Evolutionary conservation across 2,888 invertebrate species (phyloP).

Genomic region (Hirtodrosophila alboralis): DNA sequence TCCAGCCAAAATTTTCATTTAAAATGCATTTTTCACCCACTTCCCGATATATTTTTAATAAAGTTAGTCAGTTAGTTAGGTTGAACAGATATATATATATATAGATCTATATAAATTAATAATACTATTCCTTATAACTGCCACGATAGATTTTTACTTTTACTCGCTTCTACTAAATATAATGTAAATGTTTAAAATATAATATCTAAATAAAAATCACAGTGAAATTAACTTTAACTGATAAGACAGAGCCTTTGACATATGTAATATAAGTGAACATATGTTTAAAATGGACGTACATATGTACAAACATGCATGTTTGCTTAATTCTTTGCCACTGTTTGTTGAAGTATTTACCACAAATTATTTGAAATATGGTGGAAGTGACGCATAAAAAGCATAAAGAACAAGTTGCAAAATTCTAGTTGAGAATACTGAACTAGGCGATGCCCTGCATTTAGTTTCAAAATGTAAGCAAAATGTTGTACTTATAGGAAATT

Average conservation of each 20-base stretch:
- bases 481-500: too few relatives aligned
- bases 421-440: neutral
- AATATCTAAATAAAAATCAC: constrained; percentile 9
- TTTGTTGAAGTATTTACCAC: constrained; percentile 67
- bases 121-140: too few relatives aligned
- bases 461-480: too few relatives aligned
- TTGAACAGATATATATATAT: too few relatives aligned
- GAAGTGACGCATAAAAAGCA: constrained; percentile 63
- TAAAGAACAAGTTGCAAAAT: constrained; percentile 27
- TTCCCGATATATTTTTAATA: too few relatives aligned
- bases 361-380: constrained; percentile 68
- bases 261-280: constrained; percentile 45
- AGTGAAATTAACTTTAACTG: constrained; percentile 2
- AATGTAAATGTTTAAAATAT: too few relatives aligned
- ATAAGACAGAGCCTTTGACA: constrained; percentile 1
- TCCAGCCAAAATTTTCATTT: too few relatives aligned
- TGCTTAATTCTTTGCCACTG: constrained; percentile 54
- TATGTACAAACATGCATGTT: constrained; percentile 34
- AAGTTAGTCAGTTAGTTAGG: too few relatives aligned
- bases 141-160: too few relatives aligned
- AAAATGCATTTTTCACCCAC: too few relatives aligned
- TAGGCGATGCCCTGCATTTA: constrained; percentile 16
- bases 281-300: constrained; percentile 39
- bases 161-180: too few relatives aligned
- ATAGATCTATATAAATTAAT: too few relatives aligned